A percentile compares a stretch with the other conserved stretches of the same genome.
These are phyloP conservation scores for Diadromus collaris DNA, from an alignment of 2,888 invertebrate genomes.

Conservation along the genomic window DNA sequence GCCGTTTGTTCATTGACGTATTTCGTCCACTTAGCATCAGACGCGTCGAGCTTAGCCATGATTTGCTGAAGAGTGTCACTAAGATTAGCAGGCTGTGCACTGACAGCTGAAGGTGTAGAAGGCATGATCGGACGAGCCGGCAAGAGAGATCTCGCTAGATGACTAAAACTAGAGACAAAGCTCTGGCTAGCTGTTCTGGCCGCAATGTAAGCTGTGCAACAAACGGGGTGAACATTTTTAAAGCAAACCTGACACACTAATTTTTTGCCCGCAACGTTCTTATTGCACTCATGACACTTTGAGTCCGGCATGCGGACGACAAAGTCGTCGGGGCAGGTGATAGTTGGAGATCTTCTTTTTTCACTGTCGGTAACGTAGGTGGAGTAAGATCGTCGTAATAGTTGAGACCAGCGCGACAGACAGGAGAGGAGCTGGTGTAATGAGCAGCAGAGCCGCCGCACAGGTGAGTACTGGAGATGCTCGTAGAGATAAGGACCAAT, in stretches of 20 bases:
- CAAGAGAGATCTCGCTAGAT: too few relatives aligned
- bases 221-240: not conserved
- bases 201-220: not conserved
- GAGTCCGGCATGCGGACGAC: not conserved
- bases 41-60: too few relatives aligned
- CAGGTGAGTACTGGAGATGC: not conserved
- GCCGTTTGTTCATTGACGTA: too few relatives aligned
- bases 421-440: not conserved
- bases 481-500: not conserved
- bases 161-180: too few relatives aligned
- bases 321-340: not conserved
- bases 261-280: not conserved
- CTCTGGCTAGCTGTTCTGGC: too few relatives aligned
- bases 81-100: too few relatives aligned
- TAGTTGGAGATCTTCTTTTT: not conserved
- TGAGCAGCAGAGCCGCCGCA: not conserved
- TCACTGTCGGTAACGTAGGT: not conserved
- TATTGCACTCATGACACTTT: not conserved
- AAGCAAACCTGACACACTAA: not conserved
- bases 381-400: not conserved
- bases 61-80: too few relatives aligned
- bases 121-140: too few relatives aligned
- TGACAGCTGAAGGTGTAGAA: too few relatives aligned
- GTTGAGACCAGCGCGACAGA: not conserved
- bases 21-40: too few relatives aligned